Evolutionary conservation across 92 coral and sea anemone species (phyloP), one percentile per base, ranked within the genome.

Genomic region (Epizoanthus scotinus): DNA sequence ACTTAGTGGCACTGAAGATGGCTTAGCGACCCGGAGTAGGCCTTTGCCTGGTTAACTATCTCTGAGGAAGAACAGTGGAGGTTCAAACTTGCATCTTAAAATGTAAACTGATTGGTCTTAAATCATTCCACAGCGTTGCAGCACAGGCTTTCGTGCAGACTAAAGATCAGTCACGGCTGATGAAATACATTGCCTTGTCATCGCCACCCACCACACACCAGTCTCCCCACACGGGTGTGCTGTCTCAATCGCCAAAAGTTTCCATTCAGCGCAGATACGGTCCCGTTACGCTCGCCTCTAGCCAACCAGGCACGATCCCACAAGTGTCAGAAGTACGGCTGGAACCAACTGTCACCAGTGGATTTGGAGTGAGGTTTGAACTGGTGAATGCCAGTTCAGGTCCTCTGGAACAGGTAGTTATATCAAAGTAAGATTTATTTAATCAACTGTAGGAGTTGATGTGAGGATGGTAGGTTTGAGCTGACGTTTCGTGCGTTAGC

Each of bases 341-440:
- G 50, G 79, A 73, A 21, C 67, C 67, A 19, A 73, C 53, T 34
- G 18, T 28, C 9, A 25, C 79, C n/a, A 73, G 67, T 20, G 79
- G 79, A 55, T 57, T 29, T 19, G 79, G 79, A n/a, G 21, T 73
- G 50, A 57, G 50, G 59, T n/a, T 73, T 18, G 79, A 73, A 73
- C 25, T 73, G n/a, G 64, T 34, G 42, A 73, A 73, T 56, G 29
- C 57, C 20, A 56, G 53, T 29, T 73, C 79, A n/a, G 79, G 28
- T 19, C 57, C 19, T 29, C 57, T 64, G n/a, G 79, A 73, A 67
- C 61, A 73, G 79, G 79, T 73, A 44, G 10, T 44, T 38, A 38
- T 38, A 5, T 38, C 7, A 5, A 38, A 38, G 44, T n/a, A n/a
- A n/a, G n/a, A n/a, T n/a, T n/a, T n/a, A n/a, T n/a, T n/a, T n/a